Conservation (phyloP, 2,113 vertebrate species). For the Aviceda subcristata region DNA sequence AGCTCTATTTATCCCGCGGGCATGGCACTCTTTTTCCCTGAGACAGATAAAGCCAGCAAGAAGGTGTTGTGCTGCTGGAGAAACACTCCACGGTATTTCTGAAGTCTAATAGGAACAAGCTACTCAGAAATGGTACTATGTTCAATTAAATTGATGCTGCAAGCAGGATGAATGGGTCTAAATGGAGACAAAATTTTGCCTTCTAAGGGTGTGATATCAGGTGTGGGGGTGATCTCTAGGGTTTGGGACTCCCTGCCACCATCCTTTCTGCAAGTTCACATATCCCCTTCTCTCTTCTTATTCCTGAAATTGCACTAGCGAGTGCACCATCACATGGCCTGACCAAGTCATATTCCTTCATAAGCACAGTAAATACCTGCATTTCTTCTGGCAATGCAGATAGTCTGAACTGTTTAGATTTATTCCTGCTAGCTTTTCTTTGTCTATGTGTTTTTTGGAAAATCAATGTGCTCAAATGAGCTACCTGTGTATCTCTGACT, state of each 20-base stretch:
- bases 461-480: background rate
- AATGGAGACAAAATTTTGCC: background rate
- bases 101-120: background rate
- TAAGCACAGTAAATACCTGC: background rate
- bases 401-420: background rate
- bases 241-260: background rate
- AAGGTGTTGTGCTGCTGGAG: background rate
- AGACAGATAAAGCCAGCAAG: background rate
- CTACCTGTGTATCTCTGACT: background rate
- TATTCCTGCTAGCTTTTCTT: background rate
- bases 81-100: background rate
- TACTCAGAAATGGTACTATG: rapidly evolving
- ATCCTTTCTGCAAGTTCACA: background rate
- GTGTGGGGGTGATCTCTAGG: background rate
- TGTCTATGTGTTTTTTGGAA: background rate
- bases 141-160: background rate
- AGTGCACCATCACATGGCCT: background rate
- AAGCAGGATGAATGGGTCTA: background rate
- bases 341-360: background rate
- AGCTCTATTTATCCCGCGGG: background rate
- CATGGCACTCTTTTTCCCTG: background rate
- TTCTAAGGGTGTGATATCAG: background rate
- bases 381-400: background rate
- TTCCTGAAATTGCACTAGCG: background rate
- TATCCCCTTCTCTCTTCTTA: background rate